These are phyloP conservation scores for Alcedo quadribrachys DNA, from an alignment of 2,797 vertebrate species.

Conservation along the genomic window DNA sequence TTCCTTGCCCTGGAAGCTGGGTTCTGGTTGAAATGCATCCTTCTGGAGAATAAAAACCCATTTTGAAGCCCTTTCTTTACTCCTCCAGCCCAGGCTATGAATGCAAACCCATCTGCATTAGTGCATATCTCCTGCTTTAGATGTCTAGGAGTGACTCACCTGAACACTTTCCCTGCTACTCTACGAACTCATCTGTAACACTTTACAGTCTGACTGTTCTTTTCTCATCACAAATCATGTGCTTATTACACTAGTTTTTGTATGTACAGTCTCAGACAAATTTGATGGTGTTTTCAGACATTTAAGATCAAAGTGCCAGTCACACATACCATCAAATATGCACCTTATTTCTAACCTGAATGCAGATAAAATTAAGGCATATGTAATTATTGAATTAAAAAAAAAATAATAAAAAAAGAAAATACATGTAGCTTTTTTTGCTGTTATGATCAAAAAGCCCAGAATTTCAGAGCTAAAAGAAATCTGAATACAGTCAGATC, in stretches of 20 bases:
- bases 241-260: background rate
- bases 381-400: background rate
- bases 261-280: background rate
- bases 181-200: background rate
- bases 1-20: conserved; percentile 20
- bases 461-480: background rate
- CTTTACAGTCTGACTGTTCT: background rate
- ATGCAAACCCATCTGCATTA: background rate
- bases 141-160: background rate
- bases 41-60: background rate
- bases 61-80: background rate
- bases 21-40: background rate
- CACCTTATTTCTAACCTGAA: background rate
- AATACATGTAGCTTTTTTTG: background rate
- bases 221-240: background rate
- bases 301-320: background rate
- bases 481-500: background rate
- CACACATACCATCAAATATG: rapidly evolving
- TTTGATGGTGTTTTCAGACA: background rate
- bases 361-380: background rate
- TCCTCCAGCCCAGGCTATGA: background rate
- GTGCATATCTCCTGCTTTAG: background rate
- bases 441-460: background rate
- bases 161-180: background rate
- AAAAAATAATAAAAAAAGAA: background rate